These are phyloP conservation scores for Lypha dubia DNA, from an alignment of 2,888 invertebrate species.

Conservation along the genomic window DNA sequence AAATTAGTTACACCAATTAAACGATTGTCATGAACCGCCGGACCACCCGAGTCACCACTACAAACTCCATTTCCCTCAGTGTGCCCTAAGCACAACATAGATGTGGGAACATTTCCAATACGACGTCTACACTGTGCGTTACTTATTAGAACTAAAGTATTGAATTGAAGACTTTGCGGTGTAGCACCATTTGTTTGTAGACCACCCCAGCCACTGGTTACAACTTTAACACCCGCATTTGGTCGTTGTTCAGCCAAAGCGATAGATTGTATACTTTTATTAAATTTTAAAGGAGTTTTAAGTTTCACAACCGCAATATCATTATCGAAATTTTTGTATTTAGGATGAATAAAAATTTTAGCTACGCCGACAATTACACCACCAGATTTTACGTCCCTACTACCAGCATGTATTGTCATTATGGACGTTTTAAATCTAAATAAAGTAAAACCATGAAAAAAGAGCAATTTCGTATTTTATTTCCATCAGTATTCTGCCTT, in stretches of 20 bases:
- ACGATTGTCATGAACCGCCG: constrained; percentile 77
- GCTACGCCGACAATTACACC: constrained; percentile 75
- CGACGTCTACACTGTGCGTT: constrained; percentile 74
- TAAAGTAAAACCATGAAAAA: no score
- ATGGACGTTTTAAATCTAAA: constrained; percentile 73
- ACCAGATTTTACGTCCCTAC: constrained; percentile 72
- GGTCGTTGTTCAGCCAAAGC: constrained; percentile 75
- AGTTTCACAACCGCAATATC: constrained; percentile 80
- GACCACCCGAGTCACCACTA: constrained; percentile 81
- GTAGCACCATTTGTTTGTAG: constrained; percentile 75
- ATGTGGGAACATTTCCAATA: constrained; percentile 72
- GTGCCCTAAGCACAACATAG: constrained; percentile 79
- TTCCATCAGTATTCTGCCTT: no score
- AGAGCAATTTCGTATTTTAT: no score
- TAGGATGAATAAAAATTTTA: constrained; percentile 75
- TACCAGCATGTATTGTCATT: constrained; percentile 78
- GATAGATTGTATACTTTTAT: constrained; percentile 74
- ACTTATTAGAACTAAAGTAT: constrained; percentile 74
- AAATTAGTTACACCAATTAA: constrained; percentile 80
- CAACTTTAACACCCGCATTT: constrained; percentile 73
- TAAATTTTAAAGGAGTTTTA: constrained; percentile 68
- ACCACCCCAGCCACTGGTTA: constrained; percentile 80
- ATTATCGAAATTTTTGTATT: constrained; percentile 72
- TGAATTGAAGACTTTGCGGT: constrained; percentile 77
- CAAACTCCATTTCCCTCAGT: constrained; percentile 77